phyloP scores from a whole-genome alignment of 2,797 vertebrate species.

The Orientallactaga sibirica region DNA sequence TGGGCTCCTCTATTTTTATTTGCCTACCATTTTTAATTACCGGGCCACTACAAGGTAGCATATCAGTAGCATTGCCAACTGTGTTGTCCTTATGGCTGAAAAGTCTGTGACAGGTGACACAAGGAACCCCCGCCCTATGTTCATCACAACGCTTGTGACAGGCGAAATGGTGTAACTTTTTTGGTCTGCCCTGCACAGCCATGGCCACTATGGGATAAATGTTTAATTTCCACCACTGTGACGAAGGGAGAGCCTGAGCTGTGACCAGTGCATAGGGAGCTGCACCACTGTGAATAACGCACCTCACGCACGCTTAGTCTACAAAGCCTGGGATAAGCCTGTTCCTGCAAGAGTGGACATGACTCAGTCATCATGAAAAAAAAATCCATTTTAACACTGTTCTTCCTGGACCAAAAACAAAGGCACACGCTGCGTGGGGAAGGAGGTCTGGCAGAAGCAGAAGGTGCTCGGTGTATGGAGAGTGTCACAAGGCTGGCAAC shows the following conservation, averaged over 20 bases:
- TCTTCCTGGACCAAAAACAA: conserved; percentile 66
- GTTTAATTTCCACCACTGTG: conserved; percentile 20
- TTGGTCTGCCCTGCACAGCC: not conserved
- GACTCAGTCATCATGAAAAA: not conserved
- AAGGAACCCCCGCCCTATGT: not conserved
- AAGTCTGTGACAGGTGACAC: conserved; percentile 70
- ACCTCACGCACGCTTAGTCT: not conserved
- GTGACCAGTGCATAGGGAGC: not conserved
- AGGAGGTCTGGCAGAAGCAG: conserved; percentile 66
- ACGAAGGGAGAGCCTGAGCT: not conserved
- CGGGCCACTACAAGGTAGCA: conserved; percentile 85
- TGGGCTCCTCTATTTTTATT: conserved; percentile 76
- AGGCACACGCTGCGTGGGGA: conserved; percentile 56
- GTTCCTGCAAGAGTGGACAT: not conserved
- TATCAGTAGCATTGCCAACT: conserved; percentile 80
- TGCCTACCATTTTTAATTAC: conserved; percentile 86
- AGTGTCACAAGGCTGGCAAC: conserved; percentile 70
- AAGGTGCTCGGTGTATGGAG: conserved; percentile 30
- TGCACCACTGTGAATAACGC: not conserved
- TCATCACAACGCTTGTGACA: conserved; percentile 51
- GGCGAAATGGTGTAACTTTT: not conserved
- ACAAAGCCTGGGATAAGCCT: not conserved
- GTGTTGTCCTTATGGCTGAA: conserved; percentile 69
- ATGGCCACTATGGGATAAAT: not conserved
- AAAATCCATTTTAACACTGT: not conserved